These are phyloP conservation scores for Bombus soroeensis DNA, from an alignment of 1,140 invertebrate species.

Conservation along the genomic window DNA sequence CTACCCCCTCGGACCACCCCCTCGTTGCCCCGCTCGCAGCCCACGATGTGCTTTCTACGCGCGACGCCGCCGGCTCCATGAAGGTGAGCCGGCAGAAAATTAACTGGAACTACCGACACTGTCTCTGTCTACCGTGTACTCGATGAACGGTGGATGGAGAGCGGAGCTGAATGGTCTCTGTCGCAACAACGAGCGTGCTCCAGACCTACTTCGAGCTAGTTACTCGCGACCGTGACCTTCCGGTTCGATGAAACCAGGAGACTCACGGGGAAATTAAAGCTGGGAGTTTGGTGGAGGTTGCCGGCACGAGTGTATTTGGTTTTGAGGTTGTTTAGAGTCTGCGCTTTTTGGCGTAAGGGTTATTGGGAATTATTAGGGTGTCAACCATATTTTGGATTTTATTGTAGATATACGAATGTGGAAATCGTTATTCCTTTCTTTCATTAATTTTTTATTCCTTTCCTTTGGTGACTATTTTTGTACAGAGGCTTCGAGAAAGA, in stretches of 20 bases:
- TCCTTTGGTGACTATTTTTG: too few relatives aligned
- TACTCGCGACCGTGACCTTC: constrained; percentile 63
- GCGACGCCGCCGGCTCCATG: constrained; percentile 31
- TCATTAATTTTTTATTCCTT: too few relatives aligned
- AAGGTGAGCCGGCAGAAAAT: constrained; percentile 64
- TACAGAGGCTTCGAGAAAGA: too few relatives aligned
- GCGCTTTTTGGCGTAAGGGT: too few relatives aligned
- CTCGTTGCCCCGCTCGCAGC: constrained; percentile 11
- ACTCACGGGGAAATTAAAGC: constrained; percentile 2
- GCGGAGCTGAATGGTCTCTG: background rate
- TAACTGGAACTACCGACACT: constrained; percentile 59
- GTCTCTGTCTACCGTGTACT: background rate
- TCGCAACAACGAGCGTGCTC: constrained; percentile 15
- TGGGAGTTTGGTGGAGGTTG: background rate
- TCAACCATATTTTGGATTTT: too few relatives aligned
- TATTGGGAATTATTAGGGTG: too few relatives aligned
- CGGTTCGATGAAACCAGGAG: constrained; percentile 13
- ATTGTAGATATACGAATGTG: too few relatives aligned
- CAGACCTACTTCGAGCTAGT: constrained; percentile 61
- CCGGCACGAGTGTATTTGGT: background rate
- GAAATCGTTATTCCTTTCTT: too few relatives aligned
- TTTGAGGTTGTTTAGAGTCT: background rate
- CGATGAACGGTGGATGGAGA: background rate
- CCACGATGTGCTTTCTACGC: constrained; percentile 34
- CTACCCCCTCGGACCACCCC: constrained; percentile 65